Evolutionary conservation across 37 sponge, comb jelly and placozoan genomes (phyloP).

Genomic region (Aphrocallistes beatrix): DNA sequence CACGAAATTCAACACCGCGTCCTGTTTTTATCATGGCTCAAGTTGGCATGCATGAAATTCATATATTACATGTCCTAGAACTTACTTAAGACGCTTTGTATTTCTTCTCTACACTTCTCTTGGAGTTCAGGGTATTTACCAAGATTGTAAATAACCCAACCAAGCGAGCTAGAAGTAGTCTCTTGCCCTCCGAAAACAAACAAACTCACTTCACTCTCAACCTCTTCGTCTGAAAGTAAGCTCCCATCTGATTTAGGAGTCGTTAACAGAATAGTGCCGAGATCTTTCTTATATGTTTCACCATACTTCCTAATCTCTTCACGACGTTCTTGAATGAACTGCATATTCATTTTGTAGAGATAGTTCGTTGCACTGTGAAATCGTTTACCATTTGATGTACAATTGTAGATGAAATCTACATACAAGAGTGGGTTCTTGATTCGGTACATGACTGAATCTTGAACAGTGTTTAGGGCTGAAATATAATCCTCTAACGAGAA

Average conservation of each 20-base stretch:
- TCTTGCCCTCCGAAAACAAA: neutral
- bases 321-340: neutral
- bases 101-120: neutral
- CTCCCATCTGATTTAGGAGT: neutral
- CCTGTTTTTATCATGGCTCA: no score
- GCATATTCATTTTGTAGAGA: neutral
- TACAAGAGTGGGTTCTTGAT: neutral
- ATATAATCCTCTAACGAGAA: neutral
- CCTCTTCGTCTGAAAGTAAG: neutral
- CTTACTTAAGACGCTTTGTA: neutral
- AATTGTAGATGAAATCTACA: neutral
- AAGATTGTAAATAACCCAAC: conserved; percentile 12
- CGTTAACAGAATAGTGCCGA: neutral
- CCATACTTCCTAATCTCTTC: neutral
- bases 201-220: neutral
- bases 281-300: neutral
- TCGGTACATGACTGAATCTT: neutral
- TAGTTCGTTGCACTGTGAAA: neutral
- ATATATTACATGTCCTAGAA: no score
- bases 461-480: neutral
- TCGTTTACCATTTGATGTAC: neutral
- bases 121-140: neutral
- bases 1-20: no score
- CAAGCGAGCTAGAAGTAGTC: neutral
- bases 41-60: no score